Conservation (phyloP, 1,140 invertebrate genomes). For the Plectrocnemia conspersa region DNA sequence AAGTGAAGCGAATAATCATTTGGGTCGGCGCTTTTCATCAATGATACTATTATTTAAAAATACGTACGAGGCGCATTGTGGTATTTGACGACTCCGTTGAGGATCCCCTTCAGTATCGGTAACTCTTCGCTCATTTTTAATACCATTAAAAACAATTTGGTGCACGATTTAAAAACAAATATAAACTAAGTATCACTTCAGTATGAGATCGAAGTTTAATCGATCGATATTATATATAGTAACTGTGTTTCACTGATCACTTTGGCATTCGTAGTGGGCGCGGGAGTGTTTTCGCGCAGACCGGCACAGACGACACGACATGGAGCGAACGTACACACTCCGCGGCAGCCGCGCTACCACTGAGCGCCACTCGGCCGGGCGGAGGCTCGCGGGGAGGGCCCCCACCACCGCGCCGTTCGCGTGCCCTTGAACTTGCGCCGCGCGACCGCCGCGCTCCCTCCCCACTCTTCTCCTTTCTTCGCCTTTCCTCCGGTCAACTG, state of each 20-base stretch:
- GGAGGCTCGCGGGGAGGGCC: slow-evolving; percentile 53
- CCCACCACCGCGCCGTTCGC: slow-evolving; percentile 52
- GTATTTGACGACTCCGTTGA: slow-evolving; percentile 81
- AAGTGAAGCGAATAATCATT: no score
- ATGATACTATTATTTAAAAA: slow-evolving; percentile 33
- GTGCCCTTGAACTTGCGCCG: slow-evolving; percentile 70
- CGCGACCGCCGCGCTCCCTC: slow-evolving; percentile 37
- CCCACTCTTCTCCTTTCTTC: slow-evolving; percentile 12
- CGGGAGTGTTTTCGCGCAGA: not conserved
- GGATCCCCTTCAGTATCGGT: slow-evolving; percentile 81
- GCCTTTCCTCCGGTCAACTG: not conserved
- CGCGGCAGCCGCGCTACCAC: slow-evolving; percentile 43
- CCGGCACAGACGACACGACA: slow-evolving; percentile 50
- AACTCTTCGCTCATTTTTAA: slow-evolving; percentile 77
- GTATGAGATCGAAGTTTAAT: not conserved
- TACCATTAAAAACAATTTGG: slow-evolving; percentile 44
- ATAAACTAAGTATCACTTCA: not conserved
- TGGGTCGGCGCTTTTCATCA: no score
- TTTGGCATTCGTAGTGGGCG: no score
- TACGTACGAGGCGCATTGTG: slow-evolving; percentile 88
- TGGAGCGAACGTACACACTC: slow-evolving; percentile 53
- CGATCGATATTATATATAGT: not conserved
- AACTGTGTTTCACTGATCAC: not conserved
- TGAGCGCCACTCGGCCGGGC: slow-evolving; percentile 46
- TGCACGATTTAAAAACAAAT: not conserved